Base-by-base conservation (phyloP, 64 coral and sea anemone genomes). In the Cladopsammia gracilis region DNA sequence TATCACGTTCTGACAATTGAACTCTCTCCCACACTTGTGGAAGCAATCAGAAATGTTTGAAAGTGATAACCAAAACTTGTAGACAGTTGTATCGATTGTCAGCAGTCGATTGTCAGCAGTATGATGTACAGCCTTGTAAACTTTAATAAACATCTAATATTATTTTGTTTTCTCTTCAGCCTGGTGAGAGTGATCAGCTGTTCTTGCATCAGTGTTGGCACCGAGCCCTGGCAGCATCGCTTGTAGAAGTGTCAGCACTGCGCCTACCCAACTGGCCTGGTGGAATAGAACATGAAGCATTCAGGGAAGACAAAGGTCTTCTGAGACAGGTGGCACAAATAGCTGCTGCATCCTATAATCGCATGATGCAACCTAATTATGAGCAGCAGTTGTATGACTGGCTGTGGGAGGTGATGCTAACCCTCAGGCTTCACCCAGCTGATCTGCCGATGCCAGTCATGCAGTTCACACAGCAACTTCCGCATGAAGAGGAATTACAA, bases 371-470 rank as follows among this genome's bases (percentile, higher is more conserved):
- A 26, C 98, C 96, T 49, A 89, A 73, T 12, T 86, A 96, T 68
- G 98, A 99, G n/a, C 98, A 99, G 25, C 82, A 90, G 23, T 74
- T 99, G n/a, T 89, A 84, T 88, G 94, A 94, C 6, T 99, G 98
- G 98, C 43, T 96, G 77, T 99, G 98, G 98, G 98, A 94, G 19
- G 92, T 94, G 47, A 91, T 92, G 87, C 43, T 99, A 71, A 61
- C 80, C 20, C 88, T 99, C 14, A 87, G 88, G 46, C 77, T 99
- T 23, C 98, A 99, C 62, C 74, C 93, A 26, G 48, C 71, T 44
- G 98, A 99, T 23, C 79, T 96, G 54, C 94, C 98, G 13, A 85
- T 50, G 4, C 91, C 91, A 23, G 94, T 90, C 5, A 92, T 98
- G 68, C 83, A 85, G 42, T 88, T 91, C 34, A 88, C 87, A 7